phyloP scores from a whole-genome alignment of 2,888 invertebrate species.

The Hemaris fuciformis region DNA sequence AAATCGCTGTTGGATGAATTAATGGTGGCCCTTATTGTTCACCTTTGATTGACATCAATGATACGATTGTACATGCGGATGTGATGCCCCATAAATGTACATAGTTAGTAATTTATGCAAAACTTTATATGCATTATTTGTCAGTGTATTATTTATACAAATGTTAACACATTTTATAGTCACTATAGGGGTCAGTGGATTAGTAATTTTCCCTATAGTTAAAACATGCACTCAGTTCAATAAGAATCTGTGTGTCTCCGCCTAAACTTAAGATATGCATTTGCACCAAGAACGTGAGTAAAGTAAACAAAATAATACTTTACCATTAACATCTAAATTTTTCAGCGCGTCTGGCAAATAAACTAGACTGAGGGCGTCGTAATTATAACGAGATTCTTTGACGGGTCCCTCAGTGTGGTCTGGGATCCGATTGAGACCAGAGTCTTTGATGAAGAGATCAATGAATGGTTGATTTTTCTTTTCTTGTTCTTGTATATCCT shows the following conservation, averaged over 20 bases:
- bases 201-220: not conserved
- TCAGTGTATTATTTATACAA: not conserved
- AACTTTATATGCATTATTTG: not conserved
- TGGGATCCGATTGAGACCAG: slow-evolving; percentile 64
- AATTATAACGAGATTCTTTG: slow-evolving; percentile 74
- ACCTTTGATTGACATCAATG: slow-evolving; percentile 7
- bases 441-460: slow-evolving; percentile 64
- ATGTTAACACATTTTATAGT: not conserved
- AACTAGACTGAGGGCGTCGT: slow-evolving; percentile 55
- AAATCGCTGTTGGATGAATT: not conserved
- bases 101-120: not conserved
- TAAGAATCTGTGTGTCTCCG: slow-evolving; percentile 78
- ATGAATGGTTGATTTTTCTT: slow-evolving; percentile 62
- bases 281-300: slow-evolving; percentile 34
- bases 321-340: slow-evolving; percentile 62
- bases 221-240: slow-evolving; percentile 62
- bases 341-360: slow-evolving; percentile 59
- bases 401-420: slow-evolving; percentile 63
- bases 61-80: slow-evolving; percentile 13
- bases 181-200: not conserved
- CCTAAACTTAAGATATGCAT: slow-evolving; percentile 31
- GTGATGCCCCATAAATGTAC: not conserved
- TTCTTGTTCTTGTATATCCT: slow-evolving; percentile 56
- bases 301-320: slow-evolving; percentile 55
- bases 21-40: slow-evolving; percentile 6